Conservation (phyloP, 2,888 invertebrate genomes). For the Pachymerium ferrugineum region DNA sequence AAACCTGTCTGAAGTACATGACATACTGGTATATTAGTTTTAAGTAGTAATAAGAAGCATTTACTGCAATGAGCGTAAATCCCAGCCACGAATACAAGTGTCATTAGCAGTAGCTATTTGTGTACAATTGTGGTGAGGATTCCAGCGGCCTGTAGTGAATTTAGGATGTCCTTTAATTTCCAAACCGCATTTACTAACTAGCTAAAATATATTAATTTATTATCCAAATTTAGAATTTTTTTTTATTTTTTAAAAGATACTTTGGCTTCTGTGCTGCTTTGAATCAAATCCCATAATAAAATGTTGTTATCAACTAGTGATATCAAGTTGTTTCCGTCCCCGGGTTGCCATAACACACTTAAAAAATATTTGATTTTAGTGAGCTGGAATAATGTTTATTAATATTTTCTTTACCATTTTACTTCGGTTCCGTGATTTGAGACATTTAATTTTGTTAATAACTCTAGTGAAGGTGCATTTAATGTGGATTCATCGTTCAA, state of each 20-base stretch:
- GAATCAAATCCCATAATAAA: slow-evolving; percentile 66
- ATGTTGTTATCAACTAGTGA: slow-evolving; percentile 73
- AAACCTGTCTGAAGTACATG: slow-evolving; percentile 56
- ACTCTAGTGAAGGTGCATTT: slow-evolving; percentile 47
- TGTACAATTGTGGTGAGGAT: slow-evolving; percentile 82
- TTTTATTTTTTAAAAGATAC: slow-evolving; percentile 37
- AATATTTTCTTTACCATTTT: slow-evolving; percentile 50
- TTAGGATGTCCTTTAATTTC: slow-evolving; percentile 68
- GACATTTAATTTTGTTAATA: slow-evolving; percentile 50
- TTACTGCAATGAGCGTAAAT: slow-evolving; percentile 65
- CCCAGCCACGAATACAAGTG: slow-evolving; percentile 78
- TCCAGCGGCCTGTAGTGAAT: slow-evolving; percentile 85
- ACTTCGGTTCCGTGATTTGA: slow-evolving; percentile 61
- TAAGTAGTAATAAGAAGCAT: slow-evolving; percentile 34
- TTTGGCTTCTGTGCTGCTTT: slow-evolving; percentile 42
- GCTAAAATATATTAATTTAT: neutral
- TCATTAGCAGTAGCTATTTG: slow-evolving; percentile 84
- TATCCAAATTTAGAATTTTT: neutral
- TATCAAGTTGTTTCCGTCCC: slow-evolving; percentile 63
- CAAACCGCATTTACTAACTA: slow-evolving; percentile 44
- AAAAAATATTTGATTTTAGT: slow-evolving; percentile 30
- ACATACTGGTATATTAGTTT: neutral
- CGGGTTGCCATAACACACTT: slow-evolving; percentile 79
- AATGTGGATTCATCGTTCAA: slow-evolving; percentile 43
- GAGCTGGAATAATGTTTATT: neutral